Evolutionary conservation across 2,113 vertebrate species (phyloP), one percentile per base, ranked within the genome.

Genomic region (Syngnathus typhle): DNA sequence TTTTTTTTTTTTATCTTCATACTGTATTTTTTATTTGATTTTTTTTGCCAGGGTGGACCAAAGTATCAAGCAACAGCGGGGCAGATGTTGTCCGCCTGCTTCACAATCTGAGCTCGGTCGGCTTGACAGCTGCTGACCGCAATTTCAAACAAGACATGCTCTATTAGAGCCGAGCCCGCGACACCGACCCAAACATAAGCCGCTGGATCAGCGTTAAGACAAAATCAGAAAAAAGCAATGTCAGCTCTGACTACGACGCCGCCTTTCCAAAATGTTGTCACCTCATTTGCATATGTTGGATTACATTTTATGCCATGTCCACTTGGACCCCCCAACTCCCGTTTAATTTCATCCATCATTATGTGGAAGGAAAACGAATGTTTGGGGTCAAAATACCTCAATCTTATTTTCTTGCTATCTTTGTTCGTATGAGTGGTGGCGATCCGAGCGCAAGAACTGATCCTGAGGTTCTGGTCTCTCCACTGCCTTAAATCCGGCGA

Each of bases 61-160:
- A 87, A 73, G 38, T 72, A 69, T 70, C 64, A 52, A 75, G 67
- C 75, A 23, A 52, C 54, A 1, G 27, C 60, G 71, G n/a, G 36
- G 76, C 87, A 89, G 88, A 90, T 91, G 87, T 88, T 87, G 21
- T 44, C 68, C 37, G 54, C 77, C 84, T 76, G 81, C 76, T 66
- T 84, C 76, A 37, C 64, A 64, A 81, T 75, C 64, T 82, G 73
- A 84, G 82, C 79, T 74, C 82, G 68, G 68, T 56, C 27, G 49
- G 77, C 75, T 71, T 73, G 76, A 85, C 87, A 91, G 89, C 85
- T 89, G 89, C 85, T 88, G 89, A 88, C 83, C 78, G 79, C 81
- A 78, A 87, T 88, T 87, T 70, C 60, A 81, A 88, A 84, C 81
- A 62, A 83, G 82, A 82, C 85, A 83, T 76, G 82, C 67, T 87